These are phyloP conservation scores for Lethrus apterus DNA, from an alignment of 1,140 invertebrate species.

Conservation along the genomic window DNA sequence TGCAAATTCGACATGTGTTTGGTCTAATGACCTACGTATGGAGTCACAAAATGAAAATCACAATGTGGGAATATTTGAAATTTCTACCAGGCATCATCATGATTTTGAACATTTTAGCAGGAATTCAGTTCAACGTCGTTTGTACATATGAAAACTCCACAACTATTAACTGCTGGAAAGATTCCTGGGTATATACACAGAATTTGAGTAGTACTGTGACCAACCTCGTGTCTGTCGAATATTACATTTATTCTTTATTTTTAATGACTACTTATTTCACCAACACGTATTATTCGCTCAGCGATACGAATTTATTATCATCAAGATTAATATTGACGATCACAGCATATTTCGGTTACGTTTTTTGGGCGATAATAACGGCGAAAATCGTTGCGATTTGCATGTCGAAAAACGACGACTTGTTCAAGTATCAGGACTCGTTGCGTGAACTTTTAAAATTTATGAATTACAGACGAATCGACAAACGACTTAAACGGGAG, in stretches of 20 bases:
- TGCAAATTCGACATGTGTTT: constrained; percentile 1
- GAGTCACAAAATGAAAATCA: background rate
- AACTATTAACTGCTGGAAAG: too few relatives aligned
- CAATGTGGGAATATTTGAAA: background rate
- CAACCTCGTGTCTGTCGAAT: too few relatives aligned
- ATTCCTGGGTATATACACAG: too few relatives aligned
- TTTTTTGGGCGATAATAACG: constrained; percentile 5
- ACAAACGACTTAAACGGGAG: constrained; percentile 18
- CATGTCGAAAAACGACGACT: constrained; percentile 17
- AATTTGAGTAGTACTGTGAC: too few relatives aligned
- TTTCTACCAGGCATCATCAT: constrained; percentile 2
- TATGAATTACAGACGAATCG: constrained; percentile 18
- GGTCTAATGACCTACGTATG: background rate
- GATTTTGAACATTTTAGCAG: background rate
- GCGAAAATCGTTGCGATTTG: constrained; percentile 13
- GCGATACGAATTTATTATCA: too few relatives aligned
- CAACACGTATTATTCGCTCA: too few relatives aligned
- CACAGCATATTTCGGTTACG: background rate
- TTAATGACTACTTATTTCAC: too few relatives aligned
- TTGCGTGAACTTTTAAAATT: constrained; percentile 22
- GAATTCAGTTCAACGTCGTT: background rate
- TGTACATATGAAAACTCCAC: too few relatives aligned
- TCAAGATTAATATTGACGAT: constrained; percentile 4
- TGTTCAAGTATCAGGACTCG: constrained; percentile 20
- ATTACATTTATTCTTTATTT: too few relatives aligned